Evolutionary conservation across 2,888 invertebrate species (phyloP), one percentile per base, ranked within the genome.

Genomic region (Frankliniella fusca): DNA sequence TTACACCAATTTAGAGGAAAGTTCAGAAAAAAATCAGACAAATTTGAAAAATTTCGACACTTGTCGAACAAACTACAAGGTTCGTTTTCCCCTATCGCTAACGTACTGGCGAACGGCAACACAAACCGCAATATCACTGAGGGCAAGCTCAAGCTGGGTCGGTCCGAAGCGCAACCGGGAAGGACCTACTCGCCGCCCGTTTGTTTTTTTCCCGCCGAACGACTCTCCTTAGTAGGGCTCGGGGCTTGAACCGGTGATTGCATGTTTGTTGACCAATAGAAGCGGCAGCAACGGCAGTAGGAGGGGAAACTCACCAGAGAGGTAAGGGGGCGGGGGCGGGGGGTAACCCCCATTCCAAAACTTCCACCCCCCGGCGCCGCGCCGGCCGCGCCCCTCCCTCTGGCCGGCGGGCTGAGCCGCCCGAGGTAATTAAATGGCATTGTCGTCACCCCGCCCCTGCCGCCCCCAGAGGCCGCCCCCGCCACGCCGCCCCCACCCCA

Each of bases 181-280:
- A 54, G 3, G 54, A n/a, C n/a, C n/a, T n/a, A n/a, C n/a, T n/a
- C 61, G 3, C 54, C 3, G 54, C 54, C 18, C 8, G 15, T 54
- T 54, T 54, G 54, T 54, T 54, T 54, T 54, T 61, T 18, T 27
- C 70, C 9, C 2, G 70, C 70, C 70, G 38, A 38, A 38, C 38
- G 38, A 38, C 38, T 38, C 38, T 9, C 70, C 70, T 76, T 76
- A 76, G 23, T 12, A 54, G 70, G 70, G n/a, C 10, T 76, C 15
- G 12, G 27, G 70, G 70, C 70, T 27, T 76, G 70, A 27, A 76
- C 70, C 70, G 23, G 61, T 61, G 70, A 76, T 76, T 76, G 70
- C 70, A 76, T 76, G 70, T 76, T 76, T 76, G 70, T 76, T 76
- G 70, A 76, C 70, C 70, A 76, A 76, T 76, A 76, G 70, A 9